These are phyloP conservation scores for Anodontia alba DNA, from an alignment of 2,888 invertebrate genomes.

Conservation along the genomic window DNA sequence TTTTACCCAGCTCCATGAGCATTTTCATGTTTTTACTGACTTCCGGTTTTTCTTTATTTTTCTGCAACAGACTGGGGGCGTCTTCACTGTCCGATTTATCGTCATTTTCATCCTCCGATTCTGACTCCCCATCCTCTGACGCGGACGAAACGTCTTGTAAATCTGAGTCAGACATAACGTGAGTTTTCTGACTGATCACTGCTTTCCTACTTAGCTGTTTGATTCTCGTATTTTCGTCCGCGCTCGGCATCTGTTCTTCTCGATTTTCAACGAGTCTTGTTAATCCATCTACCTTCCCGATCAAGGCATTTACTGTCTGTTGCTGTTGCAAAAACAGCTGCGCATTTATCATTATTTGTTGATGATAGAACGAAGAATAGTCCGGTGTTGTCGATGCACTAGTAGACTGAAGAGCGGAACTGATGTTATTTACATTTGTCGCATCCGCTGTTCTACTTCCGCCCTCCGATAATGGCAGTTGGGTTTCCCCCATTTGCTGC, in stretches of 20 bases:
- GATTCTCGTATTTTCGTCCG: neutral
- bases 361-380: neutral
- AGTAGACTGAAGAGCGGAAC: neutral
- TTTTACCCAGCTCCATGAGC: neutral
- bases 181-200: neutral
- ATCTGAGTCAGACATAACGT: neutral
- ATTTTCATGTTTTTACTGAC: neutral
- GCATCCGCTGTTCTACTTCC: neutral
- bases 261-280: neutral
- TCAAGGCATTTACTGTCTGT: neutral
- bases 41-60: neutral
- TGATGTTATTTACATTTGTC: neutral
- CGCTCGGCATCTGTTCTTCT: neutral
- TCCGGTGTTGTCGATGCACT: neutral
- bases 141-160: neutral
- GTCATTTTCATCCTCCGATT: neutral
- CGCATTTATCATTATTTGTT: neutral
- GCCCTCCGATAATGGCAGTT: neutral
- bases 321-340: slow-evolving; percentile 2
- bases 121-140: neutral
- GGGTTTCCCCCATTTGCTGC: neutral
- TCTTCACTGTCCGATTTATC: neutral
- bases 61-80: neutral
- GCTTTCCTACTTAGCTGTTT: neutral
- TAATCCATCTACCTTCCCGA: slow-evolving; percentile 1